Base-by-base conservation (phyloP, 2,113 vertebrate genomes). In the Carettochelys insculpta region DNA sequence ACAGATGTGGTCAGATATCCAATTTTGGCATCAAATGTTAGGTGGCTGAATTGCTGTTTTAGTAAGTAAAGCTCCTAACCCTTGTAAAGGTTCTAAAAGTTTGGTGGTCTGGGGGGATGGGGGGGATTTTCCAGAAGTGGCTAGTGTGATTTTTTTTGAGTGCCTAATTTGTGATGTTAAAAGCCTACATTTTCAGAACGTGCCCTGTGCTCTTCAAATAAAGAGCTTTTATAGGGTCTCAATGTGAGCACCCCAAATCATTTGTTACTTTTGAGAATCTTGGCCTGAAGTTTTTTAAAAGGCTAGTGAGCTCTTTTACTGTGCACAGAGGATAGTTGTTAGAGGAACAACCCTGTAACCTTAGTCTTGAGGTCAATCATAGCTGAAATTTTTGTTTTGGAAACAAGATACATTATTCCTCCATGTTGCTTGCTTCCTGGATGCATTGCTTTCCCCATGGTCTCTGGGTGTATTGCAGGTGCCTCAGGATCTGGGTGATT, bases 31-130 rank as follows among this genome's bases (percentile, higher is more conserved):
- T 52, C 13, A 79, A 79, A 38, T 87, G 11, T 27, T 17, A 3
- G 77, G 75, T 81, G 82, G 12, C 1, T 83, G 43, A 73, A 8
- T 14, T 13, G 89, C 83, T 82, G 78, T 31, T 31, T 90, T 50
- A 41, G 52, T 41, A 56, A 51, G 22, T n/a, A 29, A 89, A 89
- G 29, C 45, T 2, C 82, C 8, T 6, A 0, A 0, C 24, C 27
- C 5, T 80, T 41, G 48, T 92, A 71, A 80, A 91, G 87, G 25
- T 0, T 0, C 51, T 56, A 0, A 31, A 27, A 91, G 56, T 43
- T 83, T 25, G 20, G 51, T 50, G n/a, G n/a, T n/a, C n/a, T n/a
- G n/a, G n/a, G n/a, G n/a, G n/a, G n/a, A n/a, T n/a, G n/a, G 4
- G 47, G 0, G 54, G 34, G 51, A 7, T 29, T 11, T 48, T 43